Evolutionary conservation across 2,797 vertebrate species (phyloP).

Genomic region (Pachyuromys duprasi): DNA sequence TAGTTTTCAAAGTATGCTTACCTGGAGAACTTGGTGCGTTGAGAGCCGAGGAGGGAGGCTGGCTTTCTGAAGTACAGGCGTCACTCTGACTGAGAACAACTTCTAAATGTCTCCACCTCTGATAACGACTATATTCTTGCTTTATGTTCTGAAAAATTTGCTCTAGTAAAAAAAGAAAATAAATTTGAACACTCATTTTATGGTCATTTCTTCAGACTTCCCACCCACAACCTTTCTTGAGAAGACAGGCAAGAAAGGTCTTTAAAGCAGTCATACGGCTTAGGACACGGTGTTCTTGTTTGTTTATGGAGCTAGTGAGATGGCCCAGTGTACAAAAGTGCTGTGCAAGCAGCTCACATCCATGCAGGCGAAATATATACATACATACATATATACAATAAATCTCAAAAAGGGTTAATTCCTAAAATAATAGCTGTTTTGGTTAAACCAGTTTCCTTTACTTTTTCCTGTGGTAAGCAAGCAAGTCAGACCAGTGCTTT

Average conservation of each 20-base stretch:
- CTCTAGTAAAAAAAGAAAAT: slow-evolving; percentile 87
- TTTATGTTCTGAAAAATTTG: slow-evolving; percentile 97
- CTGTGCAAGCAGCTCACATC: not conserved
- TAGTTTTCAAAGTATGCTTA: slow-evolving; percentile 75
- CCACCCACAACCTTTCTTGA: not conserved
- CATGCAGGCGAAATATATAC: too few species aligned
- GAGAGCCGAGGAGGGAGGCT: slow-evolving; percentile 90
- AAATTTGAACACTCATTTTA: slow-evolving; percentile 54
- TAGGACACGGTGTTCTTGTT: not conserved
- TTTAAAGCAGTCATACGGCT: not conserved
- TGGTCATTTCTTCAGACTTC: slow-evolving; percentile 52
- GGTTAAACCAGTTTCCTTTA: slow-evolving; percentile 17
- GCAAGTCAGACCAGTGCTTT: slow-evolving; percentile 20
- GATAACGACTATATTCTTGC: slow-evolving; percentile 95
- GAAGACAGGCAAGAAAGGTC: not conserved
- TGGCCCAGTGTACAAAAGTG: not conserved
- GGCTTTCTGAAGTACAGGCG: slow-evolving; percentile 89
- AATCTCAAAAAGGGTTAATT: not conserved
- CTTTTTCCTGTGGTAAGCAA: not conserved
- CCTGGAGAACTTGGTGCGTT: slow-evolving; percentile 93
- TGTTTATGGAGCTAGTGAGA: not conserved
- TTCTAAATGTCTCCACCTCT: slow-evolving; percentile 95
- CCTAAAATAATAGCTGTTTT: slow-evolving; percentile 23
- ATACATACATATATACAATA: not conserved
- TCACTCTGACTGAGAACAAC: slow-evolving; percentile 94